Evolutionary conservation across 2,113 vertebrate species (phyloP).

Genomic region (Pseudonaja textilis): DNA sequence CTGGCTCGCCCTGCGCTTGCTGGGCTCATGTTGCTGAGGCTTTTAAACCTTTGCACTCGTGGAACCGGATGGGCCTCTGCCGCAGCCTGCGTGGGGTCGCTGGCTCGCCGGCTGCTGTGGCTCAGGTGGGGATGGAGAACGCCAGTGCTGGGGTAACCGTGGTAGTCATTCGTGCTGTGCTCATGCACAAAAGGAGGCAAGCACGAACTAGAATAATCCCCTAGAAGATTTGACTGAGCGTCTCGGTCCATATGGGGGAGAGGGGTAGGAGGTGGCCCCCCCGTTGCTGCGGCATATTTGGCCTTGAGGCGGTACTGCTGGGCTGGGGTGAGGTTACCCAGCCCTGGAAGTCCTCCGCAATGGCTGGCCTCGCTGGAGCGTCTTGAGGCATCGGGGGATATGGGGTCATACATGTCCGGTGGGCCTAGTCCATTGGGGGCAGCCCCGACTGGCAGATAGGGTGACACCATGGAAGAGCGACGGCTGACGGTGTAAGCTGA

Average conservation of each 20-base stretch:
- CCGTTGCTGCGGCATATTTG: constrained; percentile 87
- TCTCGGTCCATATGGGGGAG: constrained; percentile 76
- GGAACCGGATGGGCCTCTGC: constrained; percentile 72
- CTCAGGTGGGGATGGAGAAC: constrained; percentile 73
- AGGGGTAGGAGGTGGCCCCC: constrained; percentile 84
- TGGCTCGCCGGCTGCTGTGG: constrained; percentile 78
- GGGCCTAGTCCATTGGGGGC: constrained; percentile 47
- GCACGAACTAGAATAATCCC: constrained; percentile 68
- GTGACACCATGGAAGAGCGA: constrained; percentile 86
- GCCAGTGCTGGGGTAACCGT: constrained; percentile 77
- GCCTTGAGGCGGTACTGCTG: constrained; percentile 92
- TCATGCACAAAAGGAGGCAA: constrained; percentile 73
- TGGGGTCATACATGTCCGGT: constrained; percentile 65
- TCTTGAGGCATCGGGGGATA: constrained; percentile 73
- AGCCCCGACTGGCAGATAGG: constrained; percentile 74
- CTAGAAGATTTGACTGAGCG: constrained; percentile 46
- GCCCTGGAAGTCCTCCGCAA: constrained; percentile 72
- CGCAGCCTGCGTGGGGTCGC: constrained; percentile 80
- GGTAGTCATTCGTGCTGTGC: constrained; percentile 75
- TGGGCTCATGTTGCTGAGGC: constrained; percentile 75
- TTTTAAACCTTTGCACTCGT: constrained; percentile 86
- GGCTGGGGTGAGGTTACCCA: constrained; percentile 82
- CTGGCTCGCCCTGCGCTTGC: constrained; percentile 67
- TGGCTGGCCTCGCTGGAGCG: constrained; percentile 64
- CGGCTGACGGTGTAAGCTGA: constrained; percentile 94